Base-by-base conservation (phyloP, 2,113 vertebrate genomes). In the Pelvicachromis taeniatus region DNA sequence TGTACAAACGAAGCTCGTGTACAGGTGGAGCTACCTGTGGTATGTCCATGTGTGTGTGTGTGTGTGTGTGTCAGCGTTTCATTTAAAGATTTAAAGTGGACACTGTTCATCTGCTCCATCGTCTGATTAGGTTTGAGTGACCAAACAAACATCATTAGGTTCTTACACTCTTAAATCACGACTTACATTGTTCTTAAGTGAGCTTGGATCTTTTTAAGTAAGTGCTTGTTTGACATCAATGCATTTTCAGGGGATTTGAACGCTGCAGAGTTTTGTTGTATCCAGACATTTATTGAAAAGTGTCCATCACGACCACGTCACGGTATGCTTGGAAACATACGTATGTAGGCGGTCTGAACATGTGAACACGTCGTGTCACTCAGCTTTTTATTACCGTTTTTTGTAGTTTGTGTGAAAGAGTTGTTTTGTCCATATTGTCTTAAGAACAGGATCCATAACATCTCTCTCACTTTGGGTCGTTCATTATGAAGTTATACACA, bases 371-470 rank as follows among this genome's bases (percentile, higher is more conserved):
- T 6, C n/a, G 5, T 80, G 23, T 48, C 78, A 59, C 23, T 29
- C 10, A 10, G 9, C 17, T 21, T 63, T 63, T 63, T 9, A 3
- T 9, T 2, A 23, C 13, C 13, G 16, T 8, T 26, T 48, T 21
- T 68, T 14, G 33, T 31, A 35, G 14, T 33, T 4, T 48, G 11
- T 38, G 7, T n/a, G n/a, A 42, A 23, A 38, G 19, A 23, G 13
- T 14, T 35, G 58, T 40, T 45, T 68, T 68, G 10, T 38, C 11
- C n/a, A n/a, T n/a, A n/a, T n/a, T 59, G 4, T n/a, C n/a, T 61
- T n/a, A 55, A 48, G 13, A 73, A 45, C 0, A 0, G 23, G 31
- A 55, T 23, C 38, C 9, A 23, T 16, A 55, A 33, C 38, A 23
- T 21, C 13, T 35, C 31, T 33, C 31, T 23, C 9, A 29, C 23